Evolutionary conservation across 2,797 vertebrate species (phyloP), one percentile per base, ranked within the genome.

Genomic region (Heliangelus exortis): DNA sequence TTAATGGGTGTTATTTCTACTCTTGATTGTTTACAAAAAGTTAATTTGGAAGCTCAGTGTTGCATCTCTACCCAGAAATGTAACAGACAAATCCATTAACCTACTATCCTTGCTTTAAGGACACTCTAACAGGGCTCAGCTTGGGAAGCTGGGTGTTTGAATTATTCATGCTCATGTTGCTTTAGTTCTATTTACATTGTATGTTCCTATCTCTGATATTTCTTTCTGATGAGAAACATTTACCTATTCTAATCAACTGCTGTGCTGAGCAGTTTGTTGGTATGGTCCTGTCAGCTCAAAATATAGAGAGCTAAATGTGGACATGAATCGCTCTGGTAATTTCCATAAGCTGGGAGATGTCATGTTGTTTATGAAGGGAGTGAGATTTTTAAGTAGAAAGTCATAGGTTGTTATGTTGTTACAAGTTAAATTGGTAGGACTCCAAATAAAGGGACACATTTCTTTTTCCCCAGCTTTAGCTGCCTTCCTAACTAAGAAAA

Each of bases 211-310:
- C 61, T 66, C 43, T 2, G 3, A 33, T 88, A 68, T 90, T 90
- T 82, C 86, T 79, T 85, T 65, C 82, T 85, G 36, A 72, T 90
- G 72, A 72, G 83, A 85, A 88, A 73, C 80, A 45, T 79, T 82
- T 79, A 57, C 36, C 36, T 92, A 76, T 82, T 68, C 74, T 76
- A 83, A 91, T 95, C 88, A 87, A 41, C 63, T 53, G 47, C 36
- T 76, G 0, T 65, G 55, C 33, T 76, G 80, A 93, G 51, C 72
- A n/a, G 63, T 74, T 92, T 73, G 34, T 79, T 78, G 72, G 43
- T n/a, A 54, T 51, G 47, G 47, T 55, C 58, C 76, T 87, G 68
- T 61, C 80, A 61, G 20, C 72, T 88, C 41, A 34, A 61, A 83
- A 58, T 68, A 29, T 1, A 69, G 79, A 65, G 87, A 50, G 41